Percentiles rank a stretch among this genome's conserved stretches.
Conservation (phyloP, 2,888 invertebrate genomes). For the Dynastes grantii region DNA sequence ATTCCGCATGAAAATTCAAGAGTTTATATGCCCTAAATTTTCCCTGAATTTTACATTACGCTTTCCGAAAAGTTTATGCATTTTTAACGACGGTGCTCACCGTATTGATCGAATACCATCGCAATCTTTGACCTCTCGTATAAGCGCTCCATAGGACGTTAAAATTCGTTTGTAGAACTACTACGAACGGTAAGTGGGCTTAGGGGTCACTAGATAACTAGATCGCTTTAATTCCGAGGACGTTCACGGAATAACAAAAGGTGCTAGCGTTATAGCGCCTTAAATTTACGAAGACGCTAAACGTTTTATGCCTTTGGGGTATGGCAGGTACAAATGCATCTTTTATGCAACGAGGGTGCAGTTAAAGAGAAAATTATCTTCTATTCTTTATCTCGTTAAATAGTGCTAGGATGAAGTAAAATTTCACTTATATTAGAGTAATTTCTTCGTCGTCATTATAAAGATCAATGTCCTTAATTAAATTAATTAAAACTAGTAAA, state of each 20-base stretch:
- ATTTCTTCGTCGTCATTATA: too few species aligned
- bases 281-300: background rate
- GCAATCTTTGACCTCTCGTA: conserved; percentile 18
- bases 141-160: background rate
- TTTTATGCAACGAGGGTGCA: too few species aligned
- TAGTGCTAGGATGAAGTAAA: too few species aligned
- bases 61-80: conserved; percentile 34
- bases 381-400: too few species aligned
- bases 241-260: background rate
- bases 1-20: background rate
- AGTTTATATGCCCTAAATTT: background rate
- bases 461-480: too few species aligned
- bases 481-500: too few species aligned
- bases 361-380: too few species aligned
- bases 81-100: conserved; percentile 15
- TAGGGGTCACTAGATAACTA: conserved; percentile 5
- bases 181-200: background rate
- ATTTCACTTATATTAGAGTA: too few species aligned
- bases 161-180: conserved; percentile 4
- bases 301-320: background rate
- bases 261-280: background rate
- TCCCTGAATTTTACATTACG: conserved; percentile 1
- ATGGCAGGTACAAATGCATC: too few species aligned
- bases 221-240: background rate
- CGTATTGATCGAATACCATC: conserved; percentile 12